phyloP scores from a whole-genome alignment of 2,797 vertebrate genomes.

The Silurus aristotelis region DNA sequence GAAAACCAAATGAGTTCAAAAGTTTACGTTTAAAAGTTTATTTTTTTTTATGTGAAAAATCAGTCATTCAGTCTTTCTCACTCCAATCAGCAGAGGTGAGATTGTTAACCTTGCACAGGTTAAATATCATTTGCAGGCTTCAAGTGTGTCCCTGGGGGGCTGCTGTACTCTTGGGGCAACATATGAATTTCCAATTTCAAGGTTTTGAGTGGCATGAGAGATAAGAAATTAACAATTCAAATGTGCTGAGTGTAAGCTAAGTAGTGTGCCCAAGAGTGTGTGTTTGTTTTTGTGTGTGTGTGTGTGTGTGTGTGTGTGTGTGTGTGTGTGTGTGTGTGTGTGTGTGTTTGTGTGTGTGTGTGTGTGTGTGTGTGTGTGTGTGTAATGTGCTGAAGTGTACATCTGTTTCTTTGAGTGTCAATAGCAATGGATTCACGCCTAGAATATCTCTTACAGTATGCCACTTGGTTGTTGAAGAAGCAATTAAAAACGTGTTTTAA shows the following conservation, averaged over 20 bases:
- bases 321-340: too few relatives aligned
- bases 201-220: slow-evolving; percentile 54
- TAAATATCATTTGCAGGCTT: slow-evolving; percentile 53
- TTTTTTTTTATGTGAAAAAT: neutral
- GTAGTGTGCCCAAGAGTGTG: slow-evolving; percentile 17
- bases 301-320: slow-evolving; percentile 29
- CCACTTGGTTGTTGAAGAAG: slow-evolving; percentile 13
- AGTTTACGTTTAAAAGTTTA: neutral
- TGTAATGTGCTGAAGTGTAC: slow-evolving; percentile 25
- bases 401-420: slow-evolving; percentile 32
- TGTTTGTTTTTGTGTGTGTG: neutral
- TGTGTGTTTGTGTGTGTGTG: neutral
- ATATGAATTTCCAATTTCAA: slow-evolving; percentile 59
- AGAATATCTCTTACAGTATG: slow-evolving; percentile 36
- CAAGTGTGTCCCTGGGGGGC: slow-evolving; percentile 46
- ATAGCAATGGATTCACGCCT: slow-evolving; percentile 35
- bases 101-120: slow-evolving; percentile 57
- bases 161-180: slow-evolving; percentile 41
- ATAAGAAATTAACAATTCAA: slow-evolving; percentile 55
- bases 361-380: slow-evolving; percentile 6
- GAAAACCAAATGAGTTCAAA: neutral
- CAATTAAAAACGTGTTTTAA: slow-evolving; percentile 43
- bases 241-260: slow-evolving; percentile 49
- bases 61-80: slow-evolving; percentile 20
- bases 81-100: slow-evolving; percentile 55